Base-by-base conservation (phyloP, 2,113 vertebrate genomes). In the Conger conger region DNA sequence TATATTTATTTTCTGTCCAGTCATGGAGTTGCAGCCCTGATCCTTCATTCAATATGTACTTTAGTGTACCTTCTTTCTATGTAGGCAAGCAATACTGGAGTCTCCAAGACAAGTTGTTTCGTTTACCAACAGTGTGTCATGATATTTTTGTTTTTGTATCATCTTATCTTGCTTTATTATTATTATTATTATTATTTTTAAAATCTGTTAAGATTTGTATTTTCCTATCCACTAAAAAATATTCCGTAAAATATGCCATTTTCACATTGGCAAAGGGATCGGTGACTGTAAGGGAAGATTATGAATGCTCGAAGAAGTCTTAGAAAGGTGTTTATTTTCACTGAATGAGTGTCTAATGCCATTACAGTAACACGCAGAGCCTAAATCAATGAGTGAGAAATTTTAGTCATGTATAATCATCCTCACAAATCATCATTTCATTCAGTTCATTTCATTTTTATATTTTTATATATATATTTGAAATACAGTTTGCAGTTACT, bases 1-100 rank as follows among this genome's bases (percentile, higher is more conserved):
- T 80, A 27, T 20, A 20, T 45, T 80, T 27, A 79, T 79, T 79
- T 80, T 80, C 23, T 80, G 79, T 36, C 38, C 78, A 37, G 78
- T 79, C 17, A 4, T 30, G 38, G 11, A 79, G 3, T 27, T 0
- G 36, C 20, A 38, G 17, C 36, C 35, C 36, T 40, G 15, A 38
- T 79, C 35, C 35, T 4, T 79, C 4, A 11, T 36, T 79, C 36
- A 18, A 79, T 79, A 38, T 20, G 16, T 79, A 11, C 27, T 73
- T 33, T 73, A 63, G 18, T 33, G 27, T 73, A 33, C 68, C n/a
- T 63, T 63, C 45, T 50, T 23, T 63, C 23, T 20, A 63, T 27
- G n/a, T n/a, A 23, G 18, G 57, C 18, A 20, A 63, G 18, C 23
- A 63, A 27, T 27, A 6, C 57, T 2, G 7, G 8, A 50, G 45